Evolutionary conservation across 1,140 invertebrate genomes (phyloP).

Genomic region (Mactra quadrangularis): DNA sequence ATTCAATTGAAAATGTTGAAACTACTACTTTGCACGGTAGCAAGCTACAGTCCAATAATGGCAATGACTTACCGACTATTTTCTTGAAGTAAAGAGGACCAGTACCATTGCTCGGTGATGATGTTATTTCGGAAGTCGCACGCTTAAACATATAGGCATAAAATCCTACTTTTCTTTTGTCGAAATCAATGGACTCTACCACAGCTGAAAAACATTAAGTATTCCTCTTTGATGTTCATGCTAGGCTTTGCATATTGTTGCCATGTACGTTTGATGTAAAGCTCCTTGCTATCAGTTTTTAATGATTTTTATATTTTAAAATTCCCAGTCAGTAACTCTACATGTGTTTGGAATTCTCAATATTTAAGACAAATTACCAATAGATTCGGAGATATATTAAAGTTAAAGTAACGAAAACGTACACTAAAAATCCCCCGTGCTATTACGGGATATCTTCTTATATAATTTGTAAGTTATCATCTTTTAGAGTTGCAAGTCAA

Average conservation of each 20-base stretch:
- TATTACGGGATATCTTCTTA: no score
- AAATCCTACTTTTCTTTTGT: not conserved
- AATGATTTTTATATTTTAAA: not conserved
- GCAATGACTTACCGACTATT: not conserved
- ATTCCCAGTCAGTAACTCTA: not conserved
- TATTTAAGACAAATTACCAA: no score
- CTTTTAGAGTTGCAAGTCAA: no score
- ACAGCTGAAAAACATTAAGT: not conserved
- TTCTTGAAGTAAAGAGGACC: not conserved
- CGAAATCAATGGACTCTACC: not conserved
- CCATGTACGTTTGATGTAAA: not conserved
- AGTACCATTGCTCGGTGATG: not conserved
- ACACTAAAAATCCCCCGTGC: no score
- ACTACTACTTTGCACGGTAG: no score
- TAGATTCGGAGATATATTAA: no score
- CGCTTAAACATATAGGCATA: not conserved
- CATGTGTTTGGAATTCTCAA: not conserved
- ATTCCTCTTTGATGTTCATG: not conserved
- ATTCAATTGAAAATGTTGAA: no score
- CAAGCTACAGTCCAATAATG: no score
- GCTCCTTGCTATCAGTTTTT: not conserved
- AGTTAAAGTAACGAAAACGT: no score
- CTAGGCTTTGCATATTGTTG: not conserved
- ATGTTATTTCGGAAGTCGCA: not conserved
- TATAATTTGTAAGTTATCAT: no score